Conservation (phyloP, 2,797 vertebrate species). For the Onychomys arenicola region DNA sequence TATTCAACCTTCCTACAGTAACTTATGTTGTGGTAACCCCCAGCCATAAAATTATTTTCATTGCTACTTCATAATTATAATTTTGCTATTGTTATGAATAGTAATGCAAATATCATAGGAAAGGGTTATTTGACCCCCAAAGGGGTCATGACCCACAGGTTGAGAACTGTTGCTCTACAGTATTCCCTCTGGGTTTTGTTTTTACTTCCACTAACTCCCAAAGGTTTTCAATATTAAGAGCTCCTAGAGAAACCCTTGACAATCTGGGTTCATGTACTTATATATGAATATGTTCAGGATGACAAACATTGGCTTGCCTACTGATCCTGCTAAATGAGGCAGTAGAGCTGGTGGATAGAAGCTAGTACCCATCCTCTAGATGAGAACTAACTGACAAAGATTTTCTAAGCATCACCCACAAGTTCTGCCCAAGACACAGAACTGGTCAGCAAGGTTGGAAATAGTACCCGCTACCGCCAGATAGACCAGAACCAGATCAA, state of each 20-base stretch:
- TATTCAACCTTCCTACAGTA: background rate
- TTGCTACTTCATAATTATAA: background rate
- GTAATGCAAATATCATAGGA: background rate
- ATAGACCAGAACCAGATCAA: background rate
- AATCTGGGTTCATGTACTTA: background rate
- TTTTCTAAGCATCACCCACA: background rate
- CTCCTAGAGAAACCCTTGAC: background rate
- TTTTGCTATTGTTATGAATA: background rate
- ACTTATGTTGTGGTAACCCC: background rate
- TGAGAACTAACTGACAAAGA: background rate
- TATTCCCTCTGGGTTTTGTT: background rate
- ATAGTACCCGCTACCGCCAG: background rate
- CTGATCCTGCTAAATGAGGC: background rate
- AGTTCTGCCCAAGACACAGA: background rate
- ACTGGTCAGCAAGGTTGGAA: background rate
- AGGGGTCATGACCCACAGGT: background rate
- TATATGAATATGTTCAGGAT: background rate
- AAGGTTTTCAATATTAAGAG: background rate
- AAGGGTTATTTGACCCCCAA: background rate
- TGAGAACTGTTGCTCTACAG: background rate
- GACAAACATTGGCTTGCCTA: background rate
- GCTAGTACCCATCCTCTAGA: background rate
- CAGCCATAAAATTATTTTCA: background rate
- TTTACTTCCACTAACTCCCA: conserved; percentile 31
- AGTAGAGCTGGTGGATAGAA: background rate